These are phyloP conservation scores for Eupeodes luniger DNA, from an alignment of 2,888 invertebrate species.

Conservation along the genomic window DNA sequence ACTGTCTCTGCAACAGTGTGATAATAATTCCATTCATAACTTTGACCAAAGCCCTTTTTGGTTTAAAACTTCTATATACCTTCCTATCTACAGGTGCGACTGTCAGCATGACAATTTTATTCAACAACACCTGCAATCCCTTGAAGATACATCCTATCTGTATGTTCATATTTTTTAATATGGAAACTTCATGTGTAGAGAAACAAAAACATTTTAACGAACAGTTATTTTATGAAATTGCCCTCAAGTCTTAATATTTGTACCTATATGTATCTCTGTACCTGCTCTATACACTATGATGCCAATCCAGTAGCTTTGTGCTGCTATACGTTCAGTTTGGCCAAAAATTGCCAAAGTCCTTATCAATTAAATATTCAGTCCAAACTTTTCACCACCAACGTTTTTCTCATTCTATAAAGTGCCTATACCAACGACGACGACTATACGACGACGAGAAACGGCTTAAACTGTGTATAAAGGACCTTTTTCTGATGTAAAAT, in stretches of 20 bases:
- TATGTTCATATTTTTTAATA: too few species aligned
- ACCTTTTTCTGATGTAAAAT: neutral
- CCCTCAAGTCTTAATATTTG: constrained; percentile 47
- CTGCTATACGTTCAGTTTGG: neutral
- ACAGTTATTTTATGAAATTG: constrained; percentile 16
- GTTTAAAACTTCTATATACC: neutral
- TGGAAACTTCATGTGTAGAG: neutral
- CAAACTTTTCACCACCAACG: constrained; percentile 25
- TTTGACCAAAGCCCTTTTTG: constrained; percentile 3
- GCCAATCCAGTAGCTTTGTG: neutral
- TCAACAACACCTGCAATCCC: constrained; percentile 21
- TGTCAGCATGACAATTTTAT: constrained; percentile 17
- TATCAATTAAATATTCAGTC: constrained; percentile 70
- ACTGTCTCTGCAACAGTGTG: constrained; percentile 9
- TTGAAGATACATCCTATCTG: neutral
- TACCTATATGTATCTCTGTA: neutral
- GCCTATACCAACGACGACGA: too few species aligned
- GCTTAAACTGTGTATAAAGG: neutral
- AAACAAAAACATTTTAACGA: constrained; percentile 13
- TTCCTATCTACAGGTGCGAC: neutral
- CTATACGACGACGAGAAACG: too few species aligned
- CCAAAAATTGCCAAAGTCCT: constrained; percentile 48
- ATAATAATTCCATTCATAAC: constrained; percentile 19
- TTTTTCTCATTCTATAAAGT: constrained; percentile 2
- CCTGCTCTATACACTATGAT: too few species aligned